phyloP scores from a whole-genome alignment of 2,113 vertebrate genomes.

The Nanger granti region DNA sequence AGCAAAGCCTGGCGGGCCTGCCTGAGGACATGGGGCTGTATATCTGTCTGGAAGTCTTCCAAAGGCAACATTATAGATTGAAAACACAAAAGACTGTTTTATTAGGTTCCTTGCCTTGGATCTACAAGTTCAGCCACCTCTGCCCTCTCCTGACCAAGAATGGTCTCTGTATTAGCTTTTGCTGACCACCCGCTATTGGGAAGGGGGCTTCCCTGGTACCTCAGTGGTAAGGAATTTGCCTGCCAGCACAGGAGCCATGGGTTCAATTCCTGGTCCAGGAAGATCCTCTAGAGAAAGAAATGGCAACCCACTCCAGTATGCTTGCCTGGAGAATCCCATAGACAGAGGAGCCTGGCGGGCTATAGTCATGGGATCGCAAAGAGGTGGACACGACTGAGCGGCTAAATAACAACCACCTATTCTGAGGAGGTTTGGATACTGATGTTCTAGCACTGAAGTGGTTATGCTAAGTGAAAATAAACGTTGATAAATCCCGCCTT shows the following conservation, averaged over 20 bases:
- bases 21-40: background rate
- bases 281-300: background rate
- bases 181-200: background rate
- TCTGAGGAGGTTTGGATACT: background rate
- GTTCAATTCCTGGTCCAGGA: background rate
- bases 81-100: background rate
- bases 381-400: background rate
- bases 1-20: background rate
- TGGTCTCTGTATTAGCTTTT: background rate
- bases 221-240: background rate
- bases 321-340: background rate
- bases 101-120: background rate
- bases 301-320: background rate
- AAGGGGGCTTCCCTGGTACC: background rate
- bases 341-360: background rate
- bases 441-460: background rate
- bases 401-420: background rate
- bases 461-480: slow-evolving; percentile 31
- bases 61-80: background rate
- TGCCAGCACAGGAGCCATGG: rapidly evolving
- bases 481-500: background rate
- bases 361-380: background rate
- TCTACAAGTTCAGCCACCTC: background rate
- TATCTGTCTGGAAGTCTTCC: background rate
- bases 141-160: background rate